Base-by-base conservation (phyloP, 2,888 invertebrate species). In the Mythimna vitellina region DNA sequence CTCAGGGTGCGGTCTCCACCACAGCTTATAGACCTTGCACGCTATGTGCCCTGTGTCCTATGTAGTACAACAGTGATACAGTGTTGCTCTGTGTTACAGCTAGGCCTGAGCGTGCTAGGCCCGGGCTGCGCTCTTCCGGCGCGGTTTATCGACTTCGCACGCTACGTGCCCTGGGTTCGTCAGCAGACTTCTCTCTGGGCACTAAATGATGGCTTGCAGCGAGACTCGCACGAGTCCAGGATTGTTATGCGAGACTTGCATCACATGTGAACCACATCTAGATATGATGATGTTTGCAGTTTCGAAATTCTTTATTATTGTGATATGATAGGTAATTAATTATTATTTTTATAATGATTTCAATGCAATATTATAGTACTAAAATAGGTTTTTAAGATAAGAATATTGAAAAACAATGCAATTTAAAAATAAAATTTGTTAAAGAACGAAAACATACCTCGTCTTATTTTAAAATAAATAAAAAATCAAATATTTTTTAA, bases 81-180 rank as follows among this genome's bases (percentile, higher is more conserved):
- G 14, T 29, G 53, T 53, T 6, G n/a, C 5, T 66, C 1, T 66
- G 20, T 22, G 9, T 71, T 62, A 1, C 62, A 73, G 72, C 6
- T 73, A 4, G 73, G 72, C 10, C 20, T 65, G 1, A 73, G 72
- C 8, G 38, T 73, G 14, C 20, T 57, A 2, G 64, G 72, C 7
- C 72, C 56, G 1, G 72, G 72, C 22, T 72, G 72, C 6, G 9
- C 56, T 3, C 29, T 73, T 0, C 72, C 72, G 7, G 64, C 73
- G 7, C 73, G 64, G 38, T 73, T 72, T 56, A 72, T 73, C 7
- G 64, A 64, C 64, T 73, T 72, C 38, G 49, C 49, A 5, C 49
- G 17, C 14, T 72, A 57, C 22, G 64, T 72, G 22, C 49, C 73
- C 10, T 73, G 64, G 73, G 35, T 73, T 7, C 49, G 25, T 7